Conservation (phyloP, 2,113 vertebrate species). For the Nothobranchius furzeri region DNA sequence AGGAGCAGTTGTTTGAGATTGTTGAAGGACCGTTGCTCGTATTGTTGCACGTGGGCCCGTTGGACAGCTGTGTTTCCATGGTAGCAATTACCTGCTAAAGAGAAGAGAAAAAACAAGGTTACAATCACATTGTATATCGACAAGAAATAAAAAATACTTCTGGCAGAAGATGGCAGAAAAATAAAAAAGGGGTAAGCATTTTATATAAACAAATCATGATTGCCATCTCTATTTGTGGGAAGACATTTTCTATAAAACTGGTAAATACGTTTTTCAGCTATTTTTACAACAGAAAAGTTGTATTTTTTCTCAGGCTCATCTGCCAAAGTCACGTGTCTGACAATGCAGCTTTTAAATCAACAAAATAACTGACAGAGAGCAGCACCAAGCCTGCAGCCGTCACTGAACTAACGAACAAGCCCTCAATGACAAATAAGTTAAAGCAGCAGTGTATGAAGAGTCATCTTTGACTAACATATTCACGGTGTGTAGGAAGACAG, state of each 20-base stretch:
- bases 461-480: constrained; percentile 56
- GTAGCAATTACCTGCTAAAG: constrained; percentile 97
- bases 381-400: not conserved
- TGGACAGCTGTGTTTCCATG: constrained; percentile 99
- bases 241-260: too few species aligned
- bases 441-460: constrained; percentile 64
- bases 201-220: too few species aligned
- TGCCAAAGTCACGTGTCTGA: too few species aligned
- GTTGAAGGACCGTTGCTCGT: constrained; percentile 90
- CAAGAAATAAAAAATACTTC: too few species aligned
- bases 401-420: not conserved
- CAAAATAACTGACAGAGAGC: not conserved
- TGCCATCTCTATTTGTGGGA: too few species aligned
- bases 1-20: constrained; percentile 93
- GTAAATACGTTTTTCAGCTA: too few species aligned
- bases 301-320: too few species aligned
- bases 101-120: constrained; percentile 62
- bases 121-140: constrained; percentile 13
- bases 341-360: too few species aligned
- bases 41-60: constrained; percentile 96
- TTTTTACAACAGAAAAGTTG: too few species aligned
- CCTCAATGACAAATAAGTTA: not conserved
- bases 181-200: too few species aligned
- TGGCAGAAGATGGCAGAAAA: too few species aligned
- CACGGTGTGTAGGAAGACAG: constrained; percentile 35